A percentile compares a stretch with the other conserved stretches of the same genome.
phyloP scores from a whole-genome alignment of 2,797 vertebrate species.

The Takifugu ocellatus region DNA sequence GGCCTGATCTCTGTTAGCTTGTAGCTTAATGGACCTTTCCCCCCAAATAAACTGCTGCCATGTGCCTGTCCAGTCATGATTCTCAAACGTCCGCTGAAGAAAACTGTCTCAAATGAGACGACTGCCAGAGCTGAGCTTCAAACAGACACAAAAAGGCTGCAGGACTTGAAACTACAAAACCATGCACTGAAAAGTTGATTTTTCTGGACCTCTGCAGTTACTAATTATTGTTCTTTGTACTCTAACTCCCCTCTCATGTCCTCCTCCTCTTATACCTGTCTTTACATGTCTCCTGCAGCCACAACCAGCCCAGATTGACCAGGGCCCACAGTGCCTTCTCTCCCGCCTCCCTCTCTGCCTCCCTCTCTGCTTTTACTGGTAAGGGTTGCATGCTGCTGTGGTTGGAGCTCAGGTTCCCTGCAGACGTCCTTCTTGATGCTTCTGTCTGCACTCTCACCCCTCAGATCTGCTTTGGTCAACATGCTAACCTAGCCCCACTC shows the following conservation, averaged over 20 bases:
- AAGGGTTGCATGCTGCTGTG: slow-evolving; percentile 53
- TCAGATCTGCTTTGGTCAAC: too few relatives aligned
- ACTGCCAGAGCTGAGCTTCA: slow-evolving; percentile 22
- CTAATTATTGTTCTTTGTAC: slow-evolving; percentile 18
- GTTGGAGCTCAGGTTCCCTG: not conserved
- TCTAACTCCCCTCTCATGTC: slow-evolving; percentile 9
- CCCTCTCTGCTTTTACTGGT: slow-evolving; percentile 95
- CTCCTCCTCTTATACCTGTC: slow-evolving; percentile 8
- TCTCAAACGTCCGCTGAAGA: too few relatives aligned
- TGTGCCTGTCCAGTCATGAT: too few relatives aligned
- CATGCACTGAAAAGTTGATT: not conserved
- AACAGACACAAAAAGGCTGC: slow-evolving; percentile 19
- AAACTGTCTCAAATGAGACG: too few relatives aligned
- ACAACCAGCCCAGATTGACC: slow-evolving; percentile 87
- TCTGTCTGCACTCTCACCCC: too few relatives aligned
- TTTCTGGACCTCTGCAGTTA: slow-evolving; percentile 26
- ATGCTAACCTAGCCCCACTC: too few relatives aligned
- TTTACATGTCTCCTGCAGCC: slow-evolving; percentile 30
- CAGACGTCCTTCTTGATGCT: not conserved
- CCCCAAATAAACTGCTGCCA: not conserved
- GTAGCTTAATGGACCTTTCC: not conserved
- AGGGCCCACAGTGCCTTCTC: slow-evolving; percentile 98
- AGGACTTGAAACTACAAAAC: slow-evolving; percentile 13
- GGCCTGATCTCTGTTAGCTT: not conserved
- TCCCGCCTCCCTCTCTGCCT: slow-evolving; percentile 89